Evolutionary conservation across 2,113 vertebrate species (phyloP).

Genomic region (Nymphicus hollandicus): DNA sequence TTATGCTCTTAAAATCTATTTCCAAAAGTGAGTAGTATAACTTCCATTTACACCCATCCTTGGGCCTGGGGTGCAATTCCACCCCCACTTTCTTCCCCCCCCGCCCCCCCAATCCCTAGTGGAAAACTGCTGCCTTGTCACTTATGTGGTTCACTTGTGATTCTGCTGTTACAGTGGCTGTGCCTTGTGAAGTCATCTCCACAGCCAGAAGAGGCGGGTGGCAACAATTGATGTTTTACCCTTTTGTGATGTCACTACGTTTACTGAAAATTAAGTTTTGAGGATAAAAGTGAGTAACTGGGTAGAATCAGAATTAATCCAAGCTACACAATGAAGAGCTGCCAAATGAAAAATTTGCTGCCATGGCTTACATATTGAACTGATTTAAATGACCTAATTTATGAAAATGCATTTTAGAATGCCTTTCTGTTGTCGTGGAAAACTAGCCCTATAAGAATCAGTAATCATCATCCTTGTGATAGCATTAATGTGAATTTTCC

Average conservation of each 20-base stretch:
- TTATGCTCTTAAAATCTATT: background rate
- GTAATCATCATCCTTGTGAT: conserved; percentile 20
- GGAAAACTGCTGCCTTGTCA: background rate
- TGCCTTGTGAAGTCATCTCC: background rate
- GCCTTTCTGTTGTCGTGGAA: background rate
- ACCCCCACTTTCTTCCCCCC: background rate
- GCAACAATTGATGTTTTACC: background rate
- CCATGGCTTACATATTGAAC: conserved; percentile 31
- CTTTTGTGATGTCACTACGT: background rate
- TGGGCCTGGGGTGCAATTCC: background rate
- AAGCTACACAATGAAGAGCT: conserved; percentile 22
- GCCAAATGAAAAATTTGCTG: conserved; percentile 33
- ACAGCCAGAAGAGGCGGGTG: background rate
- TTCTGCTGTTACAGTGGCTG: background rate
- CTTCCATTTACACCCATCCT: background rate
- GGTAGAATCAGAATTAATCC: conserved; percentile 11
- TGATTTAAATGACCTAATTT: conserved; percentile 55
- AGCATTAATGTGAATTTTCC: conserved; percentile 39
- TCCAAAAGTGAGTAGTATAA: background rate
- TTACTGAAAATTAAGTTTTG: background rate
- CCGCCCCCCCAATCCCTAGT: fast-evolving
- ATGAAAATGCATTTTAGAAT: conserved; percentile 34
- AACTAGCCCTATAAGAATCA: conserved; percentile 14
- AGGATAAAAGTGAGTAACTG: background rate
- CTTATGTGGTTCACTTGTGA: background rate